Conservation (phyloP, 2,113 vertebrate species). For the Pteronura brasiliensis region DNA sequence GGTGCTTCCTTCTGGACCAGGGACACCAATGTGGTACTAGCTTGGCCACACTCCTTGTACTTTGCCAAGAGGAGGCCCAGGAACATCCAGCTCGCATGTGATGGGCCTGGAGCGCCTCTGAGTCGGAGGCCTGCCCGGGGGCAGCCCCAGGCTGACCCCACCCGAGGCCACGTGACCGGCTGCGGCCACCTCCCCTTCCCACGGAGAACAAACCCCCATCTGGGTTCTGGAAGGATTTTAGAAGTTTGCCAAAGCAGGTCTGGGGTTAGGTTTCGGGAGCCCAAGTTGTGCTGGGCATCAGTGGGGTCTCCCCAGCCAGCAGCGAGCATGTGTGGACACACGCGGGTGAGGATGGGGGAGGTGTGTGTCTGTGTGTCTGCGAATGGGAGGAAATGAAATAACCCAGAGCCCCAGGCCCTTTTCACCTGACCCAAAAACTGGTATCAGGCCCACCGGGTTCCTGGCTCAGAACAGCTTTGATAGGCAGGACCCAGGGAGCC, state of each 20-base stretch:
- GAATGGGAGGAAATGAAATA: not conserved
- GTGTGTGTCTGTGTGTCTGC: not conserved
- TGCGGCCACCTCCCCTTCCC: not conserved
- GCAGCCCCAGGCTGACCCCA: not conserved
- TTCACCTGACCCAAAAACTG: not conserved
- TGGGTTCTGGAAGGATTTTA: not conserved
- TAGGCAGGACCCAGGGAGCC: not conserved
- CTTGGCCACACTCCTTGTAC: not conserved
- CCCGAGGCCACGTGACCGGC: not conserved
- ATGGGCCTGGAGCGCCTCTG: accelerated
- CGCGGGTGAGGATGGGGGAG: not conserved
- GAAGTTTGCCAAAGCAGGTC: not conserved
- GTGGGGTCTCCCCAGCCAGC: not conserved
- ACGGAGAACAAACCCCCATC: not conserved
- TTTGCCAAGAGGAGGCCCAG: not conserved
- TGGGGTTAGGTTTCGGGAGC: not conserved
- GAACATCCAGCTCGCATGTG: accelerated
- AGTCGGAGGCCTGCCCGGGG: accelerated
- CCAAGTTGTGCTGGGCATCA: not conserved
- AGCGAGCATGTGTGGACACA: not conserved
- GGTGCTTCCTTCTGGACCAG: not conserved
- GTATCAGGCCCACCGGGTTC: not conserved
- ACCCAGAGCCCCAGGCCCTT: not conserved
- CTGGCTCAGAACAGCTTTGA: not conserved
- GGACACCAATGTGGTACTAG: no score